Percentiles rank a stretch among this genome's conserved stretches.
Evolutionary conservation across 2,113 vertebrate genomes (phyloP).

Genomic region (Tetrax tetrax): DNA sequence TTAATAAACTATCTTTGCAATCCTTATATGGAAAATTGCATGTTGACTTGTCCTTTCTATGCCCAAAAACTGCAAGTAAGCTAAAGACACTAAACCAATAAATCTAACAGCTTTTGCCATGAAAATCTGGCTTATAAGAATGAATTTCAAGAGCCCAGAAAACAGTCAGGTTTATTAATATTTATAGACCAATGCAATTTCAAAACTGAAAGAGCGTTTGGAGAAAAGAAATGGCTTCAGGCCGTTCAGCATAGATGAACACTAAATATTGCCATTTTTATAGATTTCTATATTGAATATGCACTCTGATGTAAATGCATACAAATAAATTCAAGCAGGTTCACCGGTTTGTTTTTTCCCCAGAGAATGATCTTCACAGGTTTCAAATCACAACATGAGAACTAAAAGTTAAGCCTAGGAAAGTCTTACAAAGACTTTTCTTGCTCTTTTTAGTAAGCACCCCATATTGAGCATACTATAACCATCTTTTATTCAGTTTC

Average conservation of each 20-base stretch:
- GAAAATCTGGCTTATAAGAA: conserved; percentile 1
- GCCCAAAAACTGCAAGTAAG: background rate
- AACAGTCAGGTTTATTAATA: conserved; percentile 28
- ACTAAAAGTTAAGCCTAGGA: conserved; percentile 12
- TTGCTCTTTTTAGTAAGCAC: conserved; percentile 10
- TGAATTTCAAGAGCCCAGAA: background rate
- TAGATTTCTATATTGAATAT: conserved; percentile 6
- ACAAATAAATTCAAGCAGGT: conserved; percentile 32
- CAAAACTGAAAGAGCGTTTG: conserved; percentile 29
- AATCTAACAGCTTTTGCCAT: background rate
- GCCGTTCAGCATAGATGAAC: conserved; percentile 41
- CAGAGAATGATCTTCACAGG: conserved; percentile 65
- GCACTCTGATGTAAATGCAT: conserved; percentile 40
- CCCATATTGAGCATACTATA: background rate
- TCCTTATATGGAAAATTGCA: background rate
- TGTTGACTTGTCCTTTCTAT: background rate
- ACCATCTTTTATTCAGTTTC: background rate
- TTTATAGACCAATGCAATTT: conserved; percentile 31
- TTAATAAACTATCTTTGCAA: conserved; percentile 15
- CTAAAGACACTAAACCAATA: background rate
- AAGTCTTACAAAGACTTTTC: background rate
- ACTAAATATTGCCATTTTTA: conserved; percentile 56
- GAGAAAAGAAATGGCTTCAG: conserved; percentile 45
- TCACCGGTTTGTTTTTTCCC: background rate
- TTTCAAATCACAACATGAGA: conserved; percentile 51